Evolutionary conservation across 2,797 vertebrate genomes (phyloP).

Genomic region (Alauda arvensis): DNA sequence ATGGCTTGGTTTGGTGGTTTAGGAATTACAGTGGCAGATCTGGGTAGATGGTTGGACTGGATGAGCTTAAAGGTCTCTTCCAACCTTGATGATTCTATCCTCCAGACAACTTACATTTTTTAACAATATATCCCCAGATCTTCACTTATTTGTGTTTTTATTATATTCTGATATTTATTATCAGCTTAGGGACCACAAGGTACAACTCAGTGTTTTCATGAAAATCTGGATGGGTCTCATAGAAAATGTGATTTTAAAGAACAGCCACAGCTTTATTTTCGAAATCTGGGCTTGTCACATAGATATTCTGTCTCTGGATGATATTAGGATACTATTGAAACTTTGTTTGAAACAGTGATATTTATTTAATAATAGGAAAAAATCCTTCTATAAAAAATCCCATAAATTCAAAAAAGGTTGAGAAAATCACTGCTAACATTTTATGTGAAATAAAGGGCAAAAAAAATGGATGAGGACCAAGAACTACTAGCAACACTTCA

Average conservation of each 20-base stretch:
- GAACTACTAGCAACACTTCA: neutral
- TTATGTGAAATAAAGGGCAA: neutral
- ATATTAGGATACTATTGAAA: neutral
- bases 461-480: neutral
- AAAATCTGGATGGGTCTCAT: neutral
- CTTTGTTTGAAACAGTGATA: neutral
- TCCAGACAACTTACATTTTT: neutral
- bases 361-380: neutral
- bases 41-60: neutral
- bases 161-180: neutral
- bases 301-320: neutral
- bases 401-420: neutral
- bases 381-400: fast-evolving
- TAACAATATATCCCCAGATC: neutral
- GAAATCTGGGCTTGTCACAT: neutral
- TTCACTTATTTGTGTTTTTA: neutral
- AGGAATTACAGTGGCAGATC: neutral
- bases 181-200: neutral
- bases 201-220: neutral
- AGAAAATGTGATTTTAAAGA: neutral
- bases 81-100: neutral
- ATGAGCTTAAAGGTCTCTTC: neutral
- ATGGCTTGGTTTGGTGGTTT: neutral
- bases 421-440: neutral
- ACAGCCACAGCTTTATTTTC: neutral